Conservation (phyloP, 2,888 invertebrate genomes). For the Mythimna lalbum region DNA sequence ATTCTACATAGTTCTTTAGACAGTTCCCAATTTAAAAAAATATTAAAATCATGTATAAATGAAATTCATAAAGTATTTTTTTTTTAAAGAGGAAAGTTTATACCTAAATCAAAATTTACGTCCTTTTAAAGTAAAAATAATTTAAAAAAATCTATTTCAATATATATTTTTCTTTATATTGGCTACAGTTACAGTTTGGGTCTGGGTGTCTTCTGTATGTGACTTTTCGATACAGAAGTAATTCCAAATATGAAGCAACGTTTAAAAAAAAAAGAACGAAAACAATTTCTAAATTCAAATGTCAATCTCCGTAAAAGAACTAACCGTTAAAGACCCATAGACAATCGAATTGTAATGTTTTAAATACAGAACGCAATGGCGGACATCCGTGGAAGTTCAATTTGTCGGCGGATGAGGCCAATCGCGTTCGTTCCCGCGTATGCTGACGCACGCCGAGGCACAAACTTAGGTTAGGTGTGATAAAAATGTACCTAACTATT, state of each 20-base stretch:
- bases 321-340: slow-evolving; percentile 23
- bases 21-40: no score
- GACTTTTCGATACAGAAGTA: no score
- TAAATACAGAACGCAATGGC: slow-evolving; percentile 60
- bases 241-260: no score
- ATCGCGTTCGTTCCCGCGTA: slow-evolving; percentile 62
- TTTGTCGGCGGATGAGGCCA: slow-evolving; percentile 65
- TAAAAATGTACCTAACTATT: slow-evolving; percentile 51
- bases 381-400: slow-evolving; percentile 64
- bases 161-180: no score
- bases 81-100: no score
- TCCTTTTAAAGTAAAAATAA: no score
- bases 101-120: slow-evolving; percentile 4
- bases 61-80: no score
- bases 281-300: neutral
- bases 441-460: slow-evolving; percentile 58
- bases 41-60: no score
- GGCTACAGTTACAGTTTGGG: no score
- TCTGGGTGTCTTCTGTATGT: no score
- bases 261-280: no score
- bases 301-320: neutral
- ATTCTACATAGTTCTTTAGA: neutral
- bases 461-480: slow-evolving; percentile 54
- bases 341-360: slow-evolving; percentile 59
- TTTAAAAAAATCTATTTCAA: neutral